Evolutionary conservation across 2,888 invertebrate species (phyloP).

Genomic region (Ornithoptera alexandrae): DNA sequence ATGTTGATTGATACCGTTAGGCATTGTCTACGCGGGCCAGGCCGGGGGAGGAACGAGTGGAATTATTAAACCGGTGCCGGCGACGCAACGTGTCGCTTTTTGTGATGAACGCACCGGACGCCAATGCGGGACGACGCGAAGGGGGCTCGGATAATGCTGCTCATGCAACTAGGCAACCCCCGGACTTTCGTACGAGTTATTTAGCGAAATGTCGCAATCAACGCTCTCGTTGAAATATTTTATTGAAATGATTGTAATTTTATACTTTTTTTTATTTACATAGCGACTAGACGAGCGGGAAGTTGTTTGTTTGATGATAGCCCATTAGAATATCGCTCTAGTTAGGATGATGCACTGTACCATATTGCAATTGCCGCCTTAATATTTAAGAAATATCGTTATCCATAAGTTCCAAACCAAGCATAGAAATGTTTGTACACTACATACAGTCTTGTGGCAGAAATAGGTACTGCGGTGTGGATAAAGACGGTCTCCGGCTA

Average conservation of each 20-base stretch:
- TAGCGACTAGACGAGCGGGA: too few species aligned
- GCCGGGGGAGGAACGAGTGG: constrained; percentile 74
- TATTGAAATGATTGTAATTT: background rate
- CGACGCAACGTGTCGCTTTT: constrained; percentile 74
- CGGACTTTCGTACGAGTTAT: constrained; percentile 13
- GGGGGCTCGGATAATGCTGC: constrained; percentile 40
- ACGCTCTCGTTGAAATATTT: constrained; percentile 10
- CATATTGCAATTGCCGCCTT: too few species aligned
- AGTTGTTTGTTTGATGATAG: too few species aligned
- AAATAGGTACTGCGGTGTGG: too few species aligned
- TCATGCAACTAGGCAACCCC: constrained; percentile 19
- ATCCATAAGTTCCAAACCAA: too few species aligned
- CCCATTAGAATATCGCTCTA: too few species aligned
- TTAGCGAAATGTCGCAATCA: constrained; percentile 22
- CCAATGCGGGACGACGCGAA: constrained; percentile 37
- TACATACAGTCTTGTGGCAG: too few species aligned
- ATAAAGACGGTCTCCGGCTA: too few species aligned
- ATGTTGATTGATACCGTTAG: constrained; percentile 81
- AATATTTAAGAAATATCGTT: too few species aligned
- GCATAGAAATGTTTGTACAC: too few species aligned
- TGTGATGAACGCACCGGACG: constrained; percentile 70
- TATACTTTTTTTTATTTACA: too few species aligned
- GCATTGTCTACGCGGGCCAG: constrained; percentile 63
- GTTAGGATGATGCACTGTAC: too few species aligned
- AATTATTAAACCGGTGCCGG: constrained; percentile 75